Evolutionary conservation across 2,797 vertebrate genomes (phyloP).

Genomic region (Pangasius krempfi): DNA sequence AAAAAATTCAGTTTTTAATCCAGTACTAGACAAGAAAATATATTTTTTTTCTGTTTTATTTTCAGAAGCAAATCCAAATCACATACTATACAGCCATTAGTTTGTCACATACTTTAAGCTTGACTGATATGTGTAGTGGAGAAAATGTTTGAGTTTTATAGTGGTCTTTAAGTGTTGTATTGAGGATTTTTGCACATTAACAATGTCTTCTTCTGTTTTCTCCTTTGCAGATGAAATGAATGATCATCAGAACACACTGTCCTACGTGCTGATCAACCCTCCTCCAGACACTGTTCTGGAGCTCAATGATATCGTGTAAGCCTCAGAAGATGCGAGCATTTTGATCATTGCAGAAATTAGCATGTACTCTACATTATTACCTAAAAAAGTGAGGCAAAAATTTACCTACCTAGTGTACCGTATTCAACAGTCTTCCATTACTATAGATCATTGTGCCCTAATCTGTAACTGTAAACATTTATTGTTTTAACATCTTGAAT

Average conservation of each 20-base stretch:
- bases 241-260: conserved; percentile 96
- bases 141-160: background rate
- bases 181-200: conserved; percentile 6
- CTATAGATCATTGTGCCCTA: background rate
- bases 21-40: background rate
- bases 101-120: conserved; percentile 4
- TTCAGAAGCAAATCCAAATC: conserved; percentile 6
- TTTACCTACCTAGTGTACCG: background rate
- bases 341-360: background rate
- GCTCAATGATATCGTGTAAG: conserved; percentile 94
- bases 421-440: background rate
- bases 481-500: background rate
- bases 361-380: background rate
- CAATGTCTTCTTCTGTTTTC: conserved; percentile 50
- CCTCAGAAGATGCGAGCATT: conserved; percentile 28
- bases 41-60: background rate
- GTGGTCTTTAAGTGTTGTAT: background rate
- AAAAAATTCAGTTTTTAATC: background rate
- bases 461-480: background rate
- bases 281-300: conserved; percentile 93
- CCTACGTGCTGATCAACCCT: conserved; percentile 97
- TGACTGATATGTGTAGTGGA: conserved; percentile 35
- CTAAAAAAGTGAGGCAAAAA: background rate
- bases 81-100: conserved; percentile 6
- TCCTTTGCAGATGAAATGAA: conserved; percentile 92